Evolutionary conservation across 1,140 invertebrate genomes (phyloP).

Genomic region (Neodiprion fabricii): DNA sequence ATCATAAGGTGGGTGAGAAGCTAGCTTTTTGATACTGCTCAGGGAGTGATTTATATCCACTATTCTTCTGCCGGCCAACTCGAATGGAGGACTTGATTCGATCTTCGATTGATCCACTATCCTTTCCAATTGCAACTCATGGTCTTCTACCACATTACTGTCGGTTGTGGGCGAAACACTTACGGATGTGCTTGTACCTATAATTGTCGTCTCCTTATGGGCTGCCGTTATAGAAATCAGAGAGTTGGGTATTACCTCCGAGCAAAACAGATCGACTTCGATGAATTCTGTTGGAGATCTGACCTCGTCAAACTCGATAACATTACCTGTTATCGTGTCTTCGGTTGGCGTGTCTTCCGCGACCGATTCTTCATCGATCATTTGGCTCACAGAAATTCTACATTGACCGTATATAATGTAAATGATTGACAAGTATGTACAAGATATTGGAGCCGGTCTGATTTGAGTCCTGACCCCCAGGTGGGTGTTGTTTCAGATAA

Average conservation of each 20-base stretch:
- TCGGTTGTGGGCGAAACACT: neutral
- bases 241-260: slow-evolving; percentile 2
- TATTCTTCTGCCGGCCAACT: slow-evolving; percentile 21
- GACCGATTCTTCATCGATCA: neutral
- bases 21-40: slow-evolving; percentile 9
- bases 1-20: neutral
- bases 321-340: neutral
- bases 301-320: slow-evolving; percentile 4
- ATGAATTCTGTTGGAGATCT: neutral
- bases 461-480: neutral
- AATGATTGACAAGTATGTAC: neutral
- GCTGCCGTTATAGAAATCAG: neutral
- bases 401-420: neutral
- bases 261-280: slow-evolving; percentile 1
- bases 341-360: neutral
- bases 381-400: neutral
- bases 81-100: neutral
- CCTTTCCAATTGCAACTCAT: neutral
- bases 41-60: slow-evolving; percentile 26
- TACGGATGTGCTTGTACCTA: neutral
- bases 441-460: neutral
- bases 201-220: neutral
- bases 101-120: neutral
- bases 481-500: too few relatives aligned
- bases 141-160: neutral